These are phyloP conservation scores for Parauchenoglanis punctatus DNA, from an alignment of 2,797 vertebrate genomes.

Conservation along the genomic window DNA sequence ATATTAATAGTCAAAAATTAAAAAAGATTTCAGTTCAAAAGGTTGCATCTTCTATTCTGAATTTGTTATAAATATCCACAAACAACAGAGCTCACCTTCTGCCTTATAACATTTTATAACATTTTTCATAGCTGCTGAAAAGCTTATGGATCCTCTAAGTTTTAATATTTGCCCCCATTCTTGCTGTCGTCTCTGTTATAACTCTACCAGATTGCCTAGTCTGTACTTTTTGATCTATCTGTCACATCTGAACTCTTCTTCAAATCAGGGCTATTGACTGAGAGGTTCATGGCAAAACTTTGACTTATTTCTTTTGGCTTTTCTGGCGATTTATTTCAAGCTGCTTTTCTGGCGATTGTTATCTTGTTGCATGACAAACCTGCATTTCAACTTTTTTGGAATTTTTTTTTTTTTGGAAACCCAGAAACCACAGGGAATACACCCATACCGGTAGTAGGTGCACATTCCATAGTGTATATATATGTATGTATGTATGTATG, in stretches of 20 bases:
- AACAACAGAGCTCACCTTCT: neutral
- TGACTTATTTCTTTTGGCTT: neutral
- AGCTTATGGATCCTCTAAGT: neutral
- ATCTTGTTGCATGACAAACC: neutral
- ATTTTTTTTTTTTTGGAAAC: neutral
- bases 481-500: too few species aligned
- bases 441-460: neutral
- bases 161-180: neutral
- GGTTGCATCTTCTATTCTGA: neutral
- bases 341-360: neutral
- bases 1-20: neutral
- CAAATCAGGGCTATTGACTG: neutral
- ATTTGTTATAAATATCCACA: neutral
- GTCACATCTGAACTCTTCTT: neutral
- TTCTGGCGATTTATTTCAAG: neutral
- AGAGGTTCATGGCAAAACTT: neutral
- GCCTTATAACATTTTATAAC: neutral
- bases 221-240: constrained; percentile 3
- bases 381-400: neutral
- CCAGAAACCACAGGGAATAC: neutral
- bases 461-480: neutral
- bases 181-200: constrained; percentile 5
- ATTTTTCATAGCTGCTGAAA: neutral
- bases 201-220: neutral
- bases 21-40: neutral